Conservation (phyloP, 2,888 invertebrate genomes). For the Xiphydria camelus region DNA sequence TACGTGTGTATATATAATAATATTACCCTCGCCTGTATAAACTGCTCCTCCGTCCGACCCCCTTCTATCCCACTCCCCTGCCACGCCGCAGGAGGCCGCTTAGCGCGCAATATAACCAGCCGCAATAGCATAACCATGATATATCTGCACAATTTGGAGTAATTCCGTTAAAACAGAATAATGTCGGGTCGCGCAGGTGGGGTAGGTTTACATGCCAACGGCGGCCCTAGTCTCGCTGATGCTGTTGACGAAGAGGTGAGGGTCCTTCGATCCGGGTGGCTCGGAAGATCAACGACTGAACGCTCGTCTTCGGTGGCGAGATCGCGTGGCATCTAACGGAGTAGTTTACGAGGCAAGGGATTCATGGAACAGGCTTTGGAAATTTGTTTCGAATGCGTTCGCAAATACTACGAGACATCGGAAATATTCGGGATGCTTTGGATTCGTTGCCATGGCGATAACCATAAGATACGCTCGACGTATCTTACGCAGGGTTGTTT, state of each 20-base stretch:
- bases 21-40: conserved; percentile 16
- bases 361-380: too few relatives aligned
- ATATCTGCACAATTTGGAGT: conserved; percentile 42
- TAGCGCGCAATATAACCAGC: conserved; percentile 37
- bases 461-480: too few relatives aligned
- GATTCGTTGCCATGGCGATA: too few relatives aligned
- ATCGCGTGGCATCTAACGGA: not conserved
- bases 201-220: conserved; percentile 3
- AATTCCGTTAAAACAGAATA: conserved; percentile 44
- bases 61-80: not conserved
- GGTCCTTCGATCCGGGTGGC: not conserved
- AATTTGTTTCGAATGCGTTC: too few relatives aligned
- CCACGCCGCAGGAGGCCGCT: conserved; percentile 25
- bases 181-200: conserved; percentile 21
- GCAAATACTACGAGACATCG: too few relatives aligned
- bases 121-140: conserved; percentile 43
- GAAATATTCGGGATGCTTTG: too few relatives aligned
- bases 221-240: not conserved
- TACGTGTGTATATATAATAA: too few relatives aligned
- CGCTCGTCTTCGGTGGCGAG: too few relatives aligned
- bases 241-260: not conserved
- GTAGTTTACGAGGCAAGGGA: too few relatives aligned
- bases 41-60: conserved; percentile 13
- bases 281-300: not conserved
- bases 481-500: too few relatives aligned